Evolutionary conservation across 1,140 invertebrate species (phyloP), one percentile per base, ranked within the genome.

Genomic region (Paralvinella palmiformis): DNA sequence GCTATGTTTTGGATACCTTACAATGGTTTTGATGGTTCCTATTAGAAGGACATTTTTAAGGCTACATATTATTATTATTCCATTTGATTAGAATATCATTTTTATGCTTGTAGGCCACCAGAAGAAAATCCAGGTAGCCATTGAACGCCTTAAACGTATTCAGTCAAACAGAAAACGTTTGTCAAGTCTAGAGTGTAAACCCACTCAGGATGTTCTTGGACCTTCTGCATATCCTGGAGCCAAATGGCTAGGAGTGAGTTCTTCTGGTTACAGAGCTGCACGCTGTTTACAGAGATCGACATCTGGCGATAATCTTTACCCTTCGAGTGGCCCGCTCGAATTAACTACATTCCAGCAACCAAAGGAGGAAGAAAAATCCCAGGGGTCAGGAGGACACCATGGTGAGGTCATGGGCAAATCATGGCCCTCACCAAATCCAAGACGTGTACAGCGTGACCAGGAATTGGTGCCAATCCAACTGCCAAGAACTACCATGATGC

Each of bases 71-170:
- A n/a, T 48, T n/a, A 48, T 48, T 20, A 10, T 48, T 48, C n/a
- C 31, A 15, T 56, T 20, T 56, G 31, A 20, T 13, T 3, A 57
- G 10, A 0, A 32, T 6, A 57, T 57, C 22, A 33, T 32, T 31
- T n/a, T 56, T 27, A 10, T 57, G 27, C 35, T 22, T 60, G 35
- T 93, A 74, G 96, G 96, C 29, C 96, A 99, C 80, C 96, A 99
- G 81, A 99, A 99, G 85, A 95, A 97, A 83, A 90, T 99, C 68
- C 87, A 96, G 70, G 82, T 99, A 69, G 96, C 95, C 59, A 96
- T 98, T 69, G 98, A 98, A 79, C 86, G 94, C 79, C 88, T 98
- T 17, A 97, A 98, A 81, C 92, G 96, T 76, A 91, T 96, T 62
- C 68, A 74, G 56, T 69, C 70, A 36, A 71, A 70, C 58, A 59